Percentiles rank a stretch among this genome's conserved stretches.
Evolutionary conservation across 2,888 invertebrate genomes (phyloP).

Genomic region (Steromphala cineraria): DNA sequence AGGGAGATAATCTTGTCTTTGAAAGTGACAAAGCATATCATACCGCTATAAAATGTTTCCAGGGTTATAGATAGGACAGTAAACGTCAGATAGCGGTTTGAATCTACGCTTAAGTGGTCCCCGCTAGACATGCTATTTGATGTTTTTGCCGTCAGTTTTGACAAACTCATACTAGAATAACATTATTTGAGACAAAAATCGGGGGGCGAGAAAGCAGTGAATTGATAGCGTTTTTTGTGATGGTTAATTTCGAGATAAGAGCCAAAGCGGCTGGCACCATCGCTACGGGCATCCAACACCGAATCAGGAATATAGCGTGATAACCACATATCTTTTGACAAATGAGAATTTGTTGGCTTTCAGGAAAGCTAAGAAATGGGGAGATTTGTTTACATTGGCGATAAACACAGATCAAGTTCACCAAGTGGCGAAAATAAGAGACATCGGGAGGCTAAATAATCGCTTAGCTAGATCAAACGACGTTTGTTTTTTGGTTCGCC

Average conservation of each 20-base stretch:
- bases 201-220: not conserved
- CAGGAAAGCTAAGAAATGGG: conserved; percentile 1
- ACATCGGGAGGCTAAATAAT: conserved; percentile 3
- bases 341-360: conserved; percentile 16
- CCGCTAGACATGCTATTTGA: not conserved
- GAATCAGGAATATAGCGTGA: conserved; percentile 10
- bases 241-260: not conserved
- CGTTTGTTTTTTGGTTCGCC: conserved; percentile 4
- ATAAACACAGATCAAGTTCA: conserved; percentile 7
- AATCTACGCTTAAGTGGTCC: not conserved
- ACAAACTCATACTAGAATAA: conserved; percentile 26
- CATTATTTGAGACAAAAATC: conserved; percentile 23
- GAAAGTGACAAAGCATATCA: not conserved
- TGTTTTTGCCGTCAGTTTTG: conserved; percentile 17
- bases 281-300: not conserved
- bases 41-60: not conserved
- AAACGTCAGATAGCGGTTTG: not conserved
- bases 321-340: conserved; percentile 3
- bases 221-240: not conserved
- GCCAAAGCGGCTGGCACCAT: not conserved
- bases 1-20: not conserved
- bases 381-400: conserved; percentile 13
- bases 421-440: conserved; percentile 19
- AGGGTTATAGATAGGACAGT: not conserved
- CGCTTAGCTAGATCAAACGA: not conserved